These are phyloP conservation scores for Agrotis ipsilon DNA, from an alignment of 2,888 invertebrate genomes.

Conservation along the genomic window DNA sequence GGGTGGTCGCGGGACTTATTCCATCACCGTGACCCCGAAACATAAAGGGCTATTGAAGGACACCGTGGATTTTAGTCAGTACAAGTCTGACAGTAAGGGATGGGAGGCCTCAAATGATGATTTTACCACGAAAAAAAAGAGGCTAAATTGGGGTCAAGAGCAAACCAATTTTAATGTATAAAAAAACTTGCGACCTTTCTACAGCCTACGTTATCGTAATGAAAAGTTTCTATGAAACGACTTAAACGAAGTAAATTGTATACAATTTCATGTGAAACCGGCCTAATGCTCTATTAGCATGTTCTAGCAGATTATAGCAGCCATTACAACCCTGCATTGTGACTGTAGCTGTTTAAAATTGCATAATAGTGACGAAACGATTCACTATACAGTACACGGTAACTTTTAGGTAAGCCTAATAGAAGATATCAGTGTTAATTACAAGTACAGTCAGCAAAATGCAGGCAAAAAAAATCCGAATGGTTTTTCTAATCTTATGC, in stretches of 20 bases:
- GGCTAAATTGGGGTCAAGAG: background rate
- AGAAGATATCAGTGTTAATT: background rate
- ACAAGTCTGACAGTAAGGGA: too few relatives aligned
- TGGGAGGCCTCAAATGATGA: too few relatives aligned
- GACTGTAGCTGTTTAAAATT: conserved; percentile 2
- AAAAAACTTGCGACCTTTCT: background rate
- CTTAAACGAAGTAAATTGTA: conserved; percentile 5
- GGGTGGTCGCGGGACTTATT: too few relatives aligned
- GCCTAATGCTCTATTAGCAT: conserved; percentile 44
- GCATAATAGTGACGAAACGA: background rate
- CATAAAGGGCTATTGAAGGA: too few relatives aligned
- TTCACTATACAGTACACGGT: background rate
- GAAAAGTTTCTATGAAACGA: conserved; percentile 14
- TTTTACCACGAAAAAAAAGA: too few relatives aligned
- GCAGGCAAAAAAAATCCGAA: too few relatives aligned
- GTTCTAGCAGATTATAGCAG: conserved; percentile 23
- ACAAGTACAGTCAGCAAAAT: too few relatives aligned
- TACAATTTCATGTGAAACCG: conserved; percentile 13
- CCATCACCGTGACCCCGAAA: too few relatives aligned
- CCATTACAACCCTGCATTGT: conserved; percentile 36
- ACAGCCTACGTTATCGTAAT: background rate
- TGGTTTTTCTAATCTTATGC: too few relatives aligned
- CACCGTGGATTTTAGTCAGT: too few relatives aligned
- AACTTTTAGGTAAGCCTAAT: background rate
- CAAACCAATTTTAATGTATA: background rate